These are phyloP conservation scores for Alfaro cultratus DNA, from an alignment of 2,797 vertebrate genomes.

Conservation along the genomic window DNA sequence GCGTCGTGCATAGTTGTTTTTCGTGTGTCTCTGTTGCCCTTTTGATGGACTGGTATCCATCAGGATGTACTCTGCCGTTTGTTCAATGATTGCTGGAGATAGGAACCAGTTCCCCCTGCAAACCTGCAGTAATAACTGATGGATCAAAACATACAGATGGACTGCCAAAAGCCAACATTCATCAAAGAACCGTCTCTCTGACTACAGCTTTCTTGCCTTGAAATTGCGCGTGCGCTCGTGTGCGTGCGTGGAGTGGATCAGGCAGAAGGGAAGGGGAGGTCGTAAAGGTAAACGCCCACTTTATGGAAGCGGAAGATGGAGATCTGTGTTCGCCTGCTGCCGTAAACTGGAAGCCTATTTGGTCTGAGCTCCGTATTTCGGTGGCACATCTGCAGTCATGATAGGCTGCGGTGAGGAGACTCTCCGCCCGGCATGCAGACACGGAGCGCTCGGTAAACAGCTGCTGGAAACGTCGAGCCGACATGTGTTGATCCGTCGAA, in stretches of 20 bases:
- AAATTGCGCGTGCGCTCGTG: not conserved
- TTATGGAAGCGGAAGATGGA: constrained; percentile 59
- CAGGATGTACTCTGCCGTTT: no score
- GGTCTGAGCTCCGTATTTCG: constrained; percentile 37
- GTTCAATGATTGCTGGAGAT: not conserved
- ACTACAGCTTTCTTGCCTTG: not conserved
- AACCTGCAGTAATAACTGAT: not conserved
- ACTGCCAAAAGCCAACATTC: not conserved
- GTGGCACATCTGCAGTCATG: constrained; percentile 43
- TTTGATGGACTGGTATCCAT: no score
- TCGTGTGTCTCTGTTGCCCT: no score
- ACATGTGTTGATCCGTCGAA: constrained; percentile 24
- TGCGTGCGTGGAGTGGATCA: not conserved
- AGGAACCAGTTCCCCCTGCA: not conserved
- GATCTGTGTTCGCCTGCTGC: constrained; percentile 28
- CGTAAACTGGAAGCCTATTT: constrained; percentile 51
- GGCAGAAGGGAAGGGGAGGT: not conserved
- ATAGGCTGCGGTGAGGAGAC: constrained; percentile 9
- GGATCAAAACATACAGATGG: not conserved
- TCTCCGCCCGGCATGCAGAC: constrained; percentile 1
- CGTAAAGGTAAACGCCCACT: constrained; percentile 51
- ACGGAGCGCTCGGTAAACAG: not conserved
- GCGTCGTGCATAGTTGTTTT: not conserved
- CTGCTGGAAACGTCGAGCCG: not conserved
- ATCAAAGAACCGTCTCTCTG: not conserved